phyloP scores from a whole-genome alignment of 2,113 vertebrate genomes.

The Silurus glanis region DNA sequence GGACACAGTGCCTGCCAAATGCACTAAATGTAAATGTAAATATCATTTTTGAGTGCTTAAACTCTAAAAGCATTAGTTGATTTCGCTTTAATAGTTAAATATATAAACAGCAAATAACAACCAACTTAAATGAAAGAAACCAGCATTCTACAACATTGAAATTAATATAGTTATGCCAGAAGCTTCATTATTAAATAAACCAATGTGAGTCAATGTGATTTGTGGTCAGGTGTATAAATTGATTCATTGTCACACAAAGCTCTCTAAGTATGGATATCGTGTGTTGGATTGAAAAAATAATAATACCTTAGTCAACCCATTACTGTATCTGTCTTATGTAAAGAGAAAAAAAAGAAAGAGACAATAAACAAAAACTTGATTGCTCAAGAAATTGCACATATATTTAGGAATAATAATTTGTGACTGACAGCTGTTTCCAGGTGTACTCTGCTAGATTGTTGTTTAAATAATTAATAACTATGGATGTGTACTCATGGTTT shows the following conservation, averaged over 20 bases:
- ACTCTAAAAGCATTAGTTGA: neutral
- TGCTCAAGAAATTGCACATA: neutral
- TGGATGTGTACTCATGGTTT: neutral
- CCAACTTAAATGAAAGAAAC: neutral
- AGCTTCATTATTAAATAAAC: neutral
- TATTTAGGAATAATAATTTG: neutral
- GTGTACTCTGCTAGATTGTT: neutral
- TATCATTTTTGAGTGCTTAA: neutral
- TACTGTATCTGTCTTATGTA: neutral
- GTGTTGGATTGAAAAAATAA: neutral
- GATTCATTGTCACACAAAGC: neutral
- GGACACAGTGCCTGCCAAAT: neutral
- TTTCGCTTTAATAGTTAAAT: neutral
- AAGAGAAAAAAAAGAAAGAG: too few relatives aligned
- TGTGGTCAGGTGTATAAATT: neutral
- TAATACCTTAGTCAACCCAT: neutral
- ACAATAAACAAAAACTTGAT: too few relatives aligned
- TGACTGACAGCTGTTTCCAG: neutral
- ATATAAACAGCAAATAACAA: neutral
- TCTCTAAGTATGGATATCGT: neutral
- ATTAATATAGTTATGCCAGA: neutral
- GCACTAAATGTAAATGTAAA: too few relatives aligned
- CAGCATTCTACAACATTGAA: neutral
- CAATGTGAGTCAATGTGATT: neutral
- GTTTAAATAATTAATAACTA: neutral